Base-by-base conservation (phyloP, 2,888 invertebrate genomes). In the Macrosoma leucophasiata region DNA sequence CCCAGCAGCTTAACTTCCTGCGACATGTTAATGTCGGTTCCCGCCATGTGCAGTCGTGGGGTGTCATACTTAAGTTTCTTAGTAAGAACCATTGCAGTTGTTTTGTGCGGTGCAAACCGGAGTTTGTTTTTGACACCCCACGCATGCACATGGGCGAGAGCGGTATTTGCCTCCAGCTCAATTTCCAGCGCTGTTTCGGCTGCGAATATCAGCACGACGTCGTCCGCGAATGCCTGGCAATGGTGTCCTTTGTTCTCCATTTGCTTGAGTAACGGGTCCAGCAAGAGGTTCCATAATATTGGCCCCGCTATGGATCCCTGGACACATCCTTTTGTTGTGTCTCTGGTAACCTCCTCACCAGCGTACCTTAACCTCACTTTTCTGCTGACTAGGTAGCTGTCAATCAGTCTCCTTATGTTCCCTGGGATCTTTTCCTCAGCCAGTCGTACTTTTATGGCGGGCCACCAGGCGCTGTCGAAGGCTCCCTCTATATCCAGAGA, bases 251-350 rank as follows among this genome's bases (percentile, higher is more conserved):
- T n/a, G n/a, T n/a, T n/a, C n/a, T n/a, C n/a, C n/a, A n/a, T n/a
- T n/a, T n/a, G n/a, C n/a, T n/a, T n/a, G n/a, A n/a, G n/a, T n/a
- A n/a, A n/a, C n/a, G n/a, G n/a, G n/a, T n/a, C n/a, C n/a, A n/a
- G n/a, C n/a, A n/a, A n/a, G 19, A 19, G 3, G 19, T 19, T 38
- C 41, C 38, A 41, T 4, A 41, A 15, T n/a, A 19, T 31, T 1
- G 37, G 41, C 2, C 41, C 41, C 9, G 31, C 37, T n/a, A 37
- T 41, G 1, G 41, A 41, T 4, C 41, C 42, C 13, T 42, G 42
- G 1, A 42, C 33, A 13, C 42, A 42, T 4, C 41, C 36, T 15
- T 41, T 41, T n/a, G 14, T 33, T 1, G 41, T 41, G 2, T 5
- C 15, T 12, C 17, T 33, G n/a, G 14, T n/a, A 13, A 3, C 11